These are phyloP conservation scores for Apodemus sylvaticus DNA, from an alignment of 2,113 vertebrate genomes.

Conservation along the genomic window DNA sequence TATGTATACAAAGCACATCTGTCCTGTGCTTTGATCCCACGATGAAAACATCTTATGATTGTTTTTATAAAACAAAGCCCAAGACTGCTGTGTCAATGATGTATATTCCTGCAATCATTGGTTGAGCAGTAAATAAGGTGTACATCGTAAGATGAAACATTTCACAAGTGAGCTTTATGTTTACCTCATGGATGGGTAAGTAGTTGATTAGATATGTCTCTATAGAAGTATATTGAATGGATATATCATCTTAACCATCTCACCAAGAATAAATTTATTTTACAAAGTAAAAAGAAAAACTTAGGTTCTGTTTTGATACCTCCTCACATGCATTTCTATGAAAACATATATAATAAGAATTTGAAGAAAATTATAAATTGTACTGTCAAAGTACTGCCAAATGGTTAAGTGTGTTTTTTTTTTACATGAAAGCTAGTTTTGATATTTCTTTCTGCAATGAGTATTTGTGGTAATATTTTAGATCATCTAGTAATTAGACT, in stretches of 20 bases:
- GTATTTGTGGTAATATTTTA: background rate
- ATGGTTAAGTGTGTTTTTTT: background rate
- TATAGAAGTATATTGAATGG: slow-evolving; percentile 77
- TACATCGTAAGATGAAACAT: slow-evolving; percentile 62
- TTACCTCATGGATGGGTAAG: slow-evolving; percentile 64
- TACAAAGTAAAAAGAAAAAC: slow-evolving; percentile 64
- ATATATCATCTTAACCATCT: slow-evolving; percentile 74
- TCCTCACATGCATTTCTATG: background rate
- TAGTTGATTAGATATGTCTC: slow-evolving; percentile 75
- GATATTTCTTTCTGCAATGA: background rate
- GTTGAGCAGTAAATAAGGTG: slow-evolving; percentile 76
- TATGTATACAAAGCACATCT: background rate
- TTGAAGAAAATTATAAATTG: background rate
- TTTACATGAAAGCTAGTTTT: background rate
- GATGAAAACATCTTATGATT: background rate
- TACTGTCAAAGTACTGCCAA: slow-evolving; percentile 26
- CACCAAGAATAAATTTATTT: slow-evolving; percentile 81
- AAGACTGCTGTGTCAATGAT: background rate
- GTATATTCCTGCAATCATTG: background rate
- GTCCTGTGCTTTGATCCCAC: background rate
- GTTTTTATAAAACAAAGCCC: background rate
- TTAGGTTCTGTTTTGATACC: background rate
- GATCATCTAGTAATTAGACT: background rate
- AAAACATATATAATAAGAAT: background rate
- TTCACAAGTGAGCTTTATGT: background rate